Evolutionary conservation across 2,888 invertebrate genomes (phyloP), one percentile per base, ranked within the genome.

Genomic region (Conchocele bisecta): DNA sequence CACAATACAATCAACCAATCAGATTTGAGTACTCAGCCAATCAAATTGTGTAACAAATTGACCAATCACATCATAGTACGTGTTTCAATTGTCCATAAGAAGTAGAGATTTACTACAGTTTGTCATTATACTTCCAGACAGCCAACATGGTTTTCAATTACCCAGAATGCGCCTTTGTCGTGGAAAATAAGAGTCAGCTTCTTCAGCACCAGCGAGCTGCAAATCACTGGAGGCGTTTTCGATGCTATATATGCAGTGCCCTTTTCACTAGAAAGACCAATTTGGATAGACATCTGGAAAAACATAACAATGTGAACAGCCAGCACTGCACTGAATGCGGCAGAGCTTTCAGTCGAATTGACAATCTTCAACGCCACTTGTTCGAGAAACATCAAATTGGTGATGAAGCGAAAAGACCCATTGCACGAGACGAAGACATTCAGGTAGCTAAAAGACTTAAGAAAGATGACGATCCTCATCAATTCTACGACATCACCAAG

Each of bases 211-310:
- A 53, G 4, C 17, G 69, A 15, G 44, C 57, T 9, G 35, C 39
- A 17, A 63, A 63, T 22, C 69, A 69, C 22, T 69, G 56, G 61
- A 22, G 31, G 17, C 28, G 33, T 13, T 61, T 20, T 48, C 29
- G 15, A 11, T 68, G 60, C 15, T 4, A 29, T 3, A 39, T 0
- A 1, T 68, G 68, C 22, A 41, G 50, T 31, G 57, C 54, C 13
- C 0, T 13, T 17, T 68, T 61, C 26, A 68, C 15, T 0, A 28
- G 68, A 33, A 60, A 48, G n/a, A 33, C 37, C 1, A 68, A 61
- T 35, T 33, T 61, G 0, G 60, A 61, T 3, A 13, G 56, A 9
- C 66, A 66, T 26, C n/a, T 35, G 44, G 42, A 20, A n/a, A 39
- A 42, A 41, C 66, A 66, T 35, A 24, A 17, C 11, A 26, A 51